Evolutionary conservation across 2,888 invertebrate genomes (phyloP).

Genomic region (Steromphala cineraria): DNA sequence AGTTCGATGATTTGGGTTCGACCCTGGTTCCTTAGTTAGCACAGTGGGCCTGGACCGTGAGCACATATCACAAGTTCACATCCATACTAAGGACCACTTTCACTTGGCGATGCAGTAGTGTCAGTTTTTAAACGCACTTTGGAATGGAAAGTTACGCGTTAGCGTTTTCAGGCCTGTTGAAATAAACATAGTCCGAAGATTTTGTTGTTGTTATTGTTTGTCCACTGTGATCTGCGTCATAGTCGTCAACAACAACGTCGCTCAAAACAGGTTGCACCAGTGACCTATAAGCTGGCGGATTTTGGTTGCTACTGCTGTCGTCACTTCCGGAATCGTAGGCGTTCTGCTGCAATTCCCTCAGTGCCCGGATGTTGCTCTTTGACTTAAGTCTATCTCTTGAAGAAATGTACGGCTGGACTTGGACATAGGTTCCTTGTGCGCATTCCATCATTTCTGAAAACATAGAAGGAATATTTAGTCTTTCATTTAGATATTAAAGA

Average conservation of each 20-base stretch:
- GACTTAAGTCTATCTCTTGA: conserved; percentile 22
- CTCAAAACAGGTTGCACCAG: conserved; percentile 2
- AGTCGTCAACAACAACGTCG: conserved; percentile 26
- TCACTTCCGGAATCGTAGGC: conserved; percentile 28
- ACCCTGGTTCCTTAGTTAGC: background rate
- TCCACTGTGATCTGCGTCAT: conserved; percentile 37
- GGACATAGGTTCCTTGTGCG: conserved; percentile 6
- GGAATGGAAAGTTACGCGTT: conserved; percentile 5
- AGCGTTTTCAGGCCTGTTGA: conserved; percentile 35
- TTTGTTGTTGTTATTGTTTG: conserved; percentile 32
- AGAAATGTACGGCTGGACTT: conserved; percentile 14
- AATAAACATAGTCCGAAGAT: conserved; percentile 40
- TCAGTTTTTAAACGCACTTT: background rate
- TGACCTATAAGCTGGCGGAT: background rate
- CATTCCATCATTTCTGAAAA: conserved; percentile 24
- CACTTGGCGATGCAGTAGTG: background rate
- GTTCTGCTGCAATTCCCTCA: conserved; percentile 21
- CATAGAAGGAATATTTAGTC: background rate
- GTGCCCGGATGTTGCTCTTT: conserved; percentile 17
- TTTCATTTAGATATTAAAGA: background rate
- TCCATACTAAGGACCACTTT: conserved; percentile 1
- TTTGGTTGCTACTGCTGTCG: conserved; percentile 2
- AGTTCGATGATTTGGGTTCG: background rate
- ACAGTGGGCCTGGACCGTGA: background rate
- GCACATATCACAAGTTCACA: conserved; percentile 15